phyloP scores from a whole-genome alignment of 2,113 vertebrate genomes.

The Phalacrocorax carbo region DNA sequence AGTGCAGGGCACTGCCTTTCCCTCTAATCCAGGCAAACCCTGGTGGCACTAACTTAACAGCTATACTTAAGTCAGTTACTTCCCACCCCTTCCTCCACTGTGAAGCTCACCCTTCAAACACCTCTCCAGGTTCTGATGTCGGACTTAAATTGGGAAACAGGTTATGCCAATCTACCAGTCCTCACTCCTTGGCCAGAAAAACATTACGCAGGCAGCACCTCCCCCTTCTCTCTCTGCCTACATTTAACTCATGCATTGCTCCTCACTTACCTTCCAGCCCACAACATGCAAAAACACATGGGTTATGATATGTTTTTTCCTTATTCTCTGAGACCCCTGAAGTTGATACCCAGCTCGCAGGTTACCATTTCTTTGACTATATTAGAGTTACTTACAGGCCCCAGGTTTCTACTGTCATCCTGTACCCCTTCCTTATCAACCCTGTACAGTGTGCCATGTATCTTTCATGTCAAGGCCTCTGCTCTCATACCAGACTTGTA shows the following conservation, averaged over 20 bases:
- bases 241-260: background rate
- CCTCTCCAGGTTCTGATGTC: background rate
- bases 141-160: no score
- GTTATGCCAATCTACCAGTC: no score
- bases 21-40: background rate
- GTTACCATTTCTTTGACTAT: background rate
- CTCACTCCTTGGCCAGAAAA: background rate
- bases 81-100: background rate
- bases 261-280: no score
- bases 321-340: background rate
- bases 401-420: background rate
- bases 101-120: background rate
- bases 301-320: no score
- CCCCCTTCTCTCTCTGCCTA: no score
- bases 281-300: background rate
- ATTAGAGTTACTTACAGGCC: background rate
- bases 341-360: background rate
- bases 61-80: background rate
- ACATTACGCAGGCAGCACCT: background rate
- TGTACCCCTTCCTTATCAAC: no score
- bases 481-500: no score
- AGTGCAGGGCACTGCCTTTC: background rate
- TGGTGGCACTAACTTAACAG: background rate
- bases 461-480: background rate
- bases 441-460: fast-evolving